Percentiles rank a stretch among this genome's conserved stretches.
These are phyloP conservation scores for Pluvialis apricaria DNA, from an alignment of 2,113 vertebrate species.

Conservation along the genomic window DNA sequence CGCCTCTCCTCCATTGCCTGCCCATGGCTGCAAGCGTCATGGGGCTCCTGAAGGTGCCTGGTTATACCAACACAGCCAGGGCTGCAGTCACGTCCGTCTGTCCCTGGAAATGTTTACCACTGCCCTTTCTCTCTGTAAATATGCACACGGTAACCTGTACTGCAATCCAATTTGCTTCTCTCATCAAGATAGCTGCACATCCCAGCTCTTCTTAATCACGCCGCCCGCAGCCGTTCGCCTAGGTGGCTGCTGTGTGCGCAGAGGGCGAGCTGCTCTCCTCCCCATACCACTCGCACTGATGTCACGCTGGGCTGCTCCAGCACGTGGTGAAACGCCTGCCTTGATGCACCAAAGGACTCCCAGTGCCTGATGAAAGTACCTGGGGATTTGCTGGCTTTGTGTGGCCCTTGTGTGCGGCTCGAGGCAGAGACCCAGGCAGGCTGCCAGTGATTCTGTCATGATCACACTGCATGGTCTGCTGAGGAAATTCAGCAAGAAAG, in stretches of 20 bases:
- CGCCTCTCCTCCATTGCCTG: background rate
- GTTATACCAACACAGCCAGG: background rate
- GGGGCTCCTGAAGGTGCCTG: background rate
- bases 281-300: background rate
- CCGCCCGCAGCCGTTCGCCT: rapidly evolving
- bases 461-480: background rate
- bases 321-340: rapidly evolving
- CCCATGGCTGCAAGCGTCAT: background rate
- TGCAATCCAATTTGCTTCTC: background rate
- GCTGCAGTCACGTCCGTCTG: background rate
- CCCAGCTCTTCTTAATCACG: background rate
- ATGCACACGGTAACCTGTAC: rapidly evolving
- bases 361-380: background rate
- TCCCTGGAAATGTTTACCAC: background rate
- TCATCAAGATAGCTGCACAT: background rate
- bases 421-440: background rate
- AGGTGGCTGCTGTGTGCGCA: background rate
- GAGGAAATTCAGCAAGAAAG: background rate
- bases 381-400: background rate
- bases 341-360: background rate
- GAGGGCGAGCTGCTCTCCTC: background rate
- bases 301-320: background rate
- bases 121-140: background rate
- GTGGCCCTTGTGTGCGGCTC: background rate
- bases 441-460: background rate